Evolutionary conservation across 1,140 invertebrate genomes (phyloP).

Genomic region (Drosophila simulans): DNA sequence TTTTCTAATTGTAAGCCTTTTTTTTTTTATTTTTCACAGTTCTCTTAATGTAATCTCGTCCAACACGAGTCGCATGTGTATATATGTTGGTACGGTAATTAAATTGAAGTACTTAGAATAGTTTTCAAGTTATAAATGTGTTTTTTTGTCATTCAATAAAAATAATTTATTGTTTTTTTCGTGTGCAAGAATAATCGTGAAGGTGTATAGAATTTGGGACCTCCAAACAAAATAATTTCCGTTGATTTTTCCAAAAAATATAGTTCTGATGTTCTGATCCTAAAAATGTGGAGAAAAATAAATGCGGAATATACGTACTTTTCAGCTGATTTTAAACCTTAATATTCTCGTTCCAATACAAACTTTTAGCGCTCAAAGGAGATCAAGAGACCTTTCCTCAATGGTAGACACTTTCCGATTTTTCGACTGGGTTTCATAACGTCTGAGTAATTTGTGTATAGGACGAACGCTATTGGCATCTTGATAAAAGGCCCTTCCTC

Average conservation of each 20-base stretch:
- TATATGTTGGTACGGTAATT: no score
- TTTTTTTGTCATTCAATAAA: no score
- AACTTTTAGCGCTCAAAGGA: conserved; percentile 16
- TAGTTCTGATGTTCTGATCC: conserved; percentile 10
- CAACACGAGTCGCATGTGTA: no score
- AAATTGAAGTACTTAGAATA: no score
- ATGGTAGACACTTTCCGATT: conserved; percentile 7
- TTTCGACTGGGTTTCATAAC: conserved; percentile 15
- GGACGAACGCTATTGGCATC: conserved; percentile 4
- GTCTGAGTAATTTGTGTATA: conserved; percentile 12
- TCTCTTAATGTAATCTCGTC: no score
- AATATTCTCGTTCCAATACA: conserved; percentile 26
- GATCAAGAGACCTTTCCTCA: conserved; percentile 27
- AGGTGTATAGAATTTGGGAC: no score
- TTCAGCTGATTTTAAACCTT: conserved; percentile 9
- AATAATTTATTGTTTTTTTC: no score
- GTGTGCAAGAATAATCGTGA: no score
- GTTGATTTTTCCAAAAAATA: neutral
- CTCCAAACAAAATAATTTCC: neutral
- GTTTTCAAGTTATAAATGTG: no score
- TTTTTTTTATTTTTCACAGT: no score
- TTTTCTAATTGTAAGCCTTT: no score
- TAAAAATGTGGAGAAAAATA: conserved; percentile 15
- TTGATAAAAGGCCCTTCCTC: conserved; percentile 48
- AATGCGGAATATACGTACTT: conserved; percentile 18